Evolutionary conservation across 2,888 invertebrate species (phyloP).

Genomic region (Dolomedes plantarius): DNA sequence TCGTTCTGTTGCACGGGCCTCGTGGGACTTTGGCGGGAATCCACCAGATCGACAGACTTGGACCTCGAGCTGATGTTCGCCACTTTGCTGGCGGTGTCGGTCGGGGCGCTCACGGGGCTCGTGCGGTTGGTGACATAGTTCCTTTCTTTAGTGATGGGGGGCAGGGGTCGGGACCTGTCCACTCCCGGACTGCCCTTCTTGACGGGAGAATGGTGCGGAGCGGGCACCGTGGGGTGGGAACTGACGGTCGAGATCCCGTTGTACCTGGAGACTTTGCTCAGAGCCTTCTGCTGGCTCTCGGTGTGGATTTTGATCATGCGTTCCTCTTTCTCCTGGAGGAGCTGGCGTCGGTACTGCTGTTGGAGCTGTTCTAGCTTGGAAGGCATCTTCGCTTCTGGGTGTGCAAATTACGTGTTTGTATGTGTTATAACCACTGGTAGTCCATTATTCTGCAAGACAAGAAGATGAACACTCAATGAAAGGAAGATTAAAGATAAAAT

Average conservation of each 20-base stretch:
- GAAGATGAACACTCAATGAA: no score
- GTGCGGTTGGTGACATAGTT: slow-evolving; percentile 24
- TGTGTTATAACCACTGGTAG: no score
- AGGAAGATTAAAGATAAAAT: no score
- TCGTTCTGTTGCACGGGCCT: background rate
- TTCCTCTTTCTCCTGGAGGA: slow-evolving; percentile 62
- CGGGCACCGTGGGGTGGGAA: background rate
- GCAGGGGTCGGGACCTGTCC: slow-evolving; percentile 66
- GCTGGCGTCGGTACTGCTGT: slow-evolving; percentile 58
- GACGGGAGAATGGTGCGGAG: slow-evolving; percentile 49
- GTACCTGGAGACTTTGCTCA: slow-evolving; percentile 54
- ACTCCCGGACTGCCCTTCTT: slow-evolving; percentile 71
- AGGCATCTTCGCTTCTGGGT: slow-evolving; percentile 52
- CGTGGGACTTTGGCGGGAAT: background rate
- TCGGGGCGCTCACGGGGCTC: slow-evolving; percentile 32
- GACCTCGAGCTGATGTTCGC: slow-evolving; percentile 17
- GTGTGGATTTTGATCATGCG: slow-evolving; percentile 68
- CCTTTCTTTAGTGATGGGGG: slow-evolving; percentile 57
- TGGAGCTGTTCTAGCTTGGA: slow-evolving; percentile 69
- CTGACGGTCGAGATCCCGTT: background rate
- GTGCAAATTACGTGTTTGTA: no score
- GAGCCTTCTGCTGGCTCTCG: slow-evolving; percentile 67
- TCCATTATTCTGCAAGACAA: no score
- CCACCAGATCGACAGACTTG: slow-evolving; percentile 33
- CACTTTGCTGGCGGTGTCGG: background rate